phyloP scores from a whole-genome alignment of 2,113 vertebrate genomes.

The Eulemur macaco region DNA sequence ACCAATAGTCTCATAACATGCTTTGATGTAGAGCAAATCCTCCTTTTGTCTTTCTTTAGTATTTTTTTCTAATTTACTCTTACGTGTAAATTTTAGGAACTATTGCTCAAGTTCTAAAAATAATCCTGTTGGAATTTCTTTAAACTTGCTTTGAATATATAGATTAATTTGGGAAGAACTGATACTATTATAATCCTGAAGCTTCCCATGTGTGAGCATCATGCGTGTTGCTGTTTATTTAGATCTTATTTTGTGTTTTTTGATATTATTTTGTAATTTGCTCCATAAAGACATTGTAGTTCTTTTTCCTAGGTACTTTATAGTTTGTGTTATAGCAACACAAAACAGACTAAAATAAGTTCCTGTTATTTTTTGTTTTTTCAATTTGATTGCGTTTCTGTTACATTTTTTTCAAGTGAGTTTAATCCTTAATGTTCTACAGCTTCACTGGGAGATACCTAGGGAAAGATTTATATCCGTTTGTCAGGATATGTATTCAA shows the following conservation, averaged over 20 bases:
- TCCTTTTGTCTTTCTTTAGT: background rate
- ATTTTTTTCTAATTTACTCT: background rate
- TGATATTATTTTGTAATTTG: background rate
- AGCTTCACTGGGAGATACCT: background rate
- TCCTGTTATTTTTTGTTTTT: background rate
- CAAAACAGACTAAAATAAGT: background rate
- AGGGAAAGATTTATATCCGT: background rate
- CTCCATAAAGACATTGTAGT: background rate
- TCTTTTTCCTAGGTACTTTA: background rate
- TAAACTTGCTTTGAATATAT: background rate
- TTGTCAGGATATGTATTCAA: background rate
- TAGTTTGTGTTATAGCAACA: background rate
- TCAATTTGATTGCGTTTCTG: background rate
- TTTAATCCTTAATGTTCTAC: background rate
- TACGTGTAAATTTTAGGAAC: background rate
- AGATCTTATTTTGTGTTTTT: background rate
- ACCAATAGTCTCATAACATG: background rate
- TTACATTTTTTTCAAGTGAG: background rate
- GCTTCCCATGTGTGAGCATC: background rate
- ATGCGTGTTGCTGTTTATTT: background rate
- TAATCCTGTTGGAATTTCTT: background rate
- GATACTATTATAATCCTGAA: background rate
- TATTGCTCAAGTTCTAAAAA: background rate
- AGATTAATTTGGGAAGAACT: background rate
- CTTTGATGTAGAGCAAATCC: background rate